Evolutionary conservation across 2,113 vertebrate species (phyloP).

Genomic region (Capreolus pygargus): DNA sequence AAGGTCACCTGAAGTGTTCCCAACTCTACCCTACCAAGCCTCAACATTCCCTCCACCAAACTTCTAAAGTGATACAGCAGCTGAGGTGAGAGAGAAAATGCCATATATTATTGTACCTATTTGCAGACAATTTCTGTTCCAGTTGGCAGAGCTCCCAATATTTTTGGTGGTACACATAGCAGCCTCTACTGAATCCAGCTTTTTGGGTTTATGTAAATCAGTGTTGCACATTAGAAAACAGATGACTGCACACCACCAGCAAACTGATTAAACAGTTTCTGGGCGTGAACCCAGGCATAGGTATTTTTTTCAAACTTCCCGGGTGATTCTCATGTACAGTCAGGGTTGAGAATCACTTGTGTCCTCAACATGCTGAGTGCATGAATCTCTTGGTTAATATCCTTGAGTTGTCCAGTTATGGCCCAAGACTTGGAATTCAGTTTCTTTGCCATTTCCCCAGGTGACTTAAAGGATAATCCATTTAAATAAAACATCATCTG

Average conservation of each 20-base stretch:
- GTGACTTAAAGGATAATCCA: constrained; percentile 44
- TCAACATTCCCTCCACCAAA: not conserved
- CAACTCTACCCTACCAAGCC: not conserved
- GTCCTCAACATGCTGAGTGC: not conserved
- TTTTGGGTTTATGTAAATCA: not conserved
- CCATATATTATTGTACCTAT: not conserved
- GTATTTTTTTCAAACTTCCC: not conserved
- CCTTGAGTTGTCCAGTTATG: constrained; percentile 4
- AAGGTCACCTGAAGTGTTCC: not conserved
- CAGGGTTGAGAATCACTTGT: not conserved
- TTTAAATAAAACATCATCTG: constrained; percentile 49
- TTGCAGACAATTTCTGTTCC: not conserved
- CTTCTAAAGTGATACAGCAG: constrained; percentile 9
- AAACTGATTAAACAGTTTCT: not conserved
- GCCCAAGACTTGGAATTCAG: constrained; percentile 31
- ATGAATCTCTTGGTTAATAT: constrained; percentile 17
- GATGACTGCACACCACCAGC: not conserved
- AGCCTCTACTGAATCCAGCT: not conserved
- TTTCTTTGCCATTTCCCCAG: constrained; percentile 44
- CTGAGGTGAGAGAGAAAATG: not conserved
- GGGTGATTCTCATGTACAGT: not conserved
- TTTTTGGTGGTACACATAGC: not conserved
- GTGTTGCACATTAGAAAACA: not conserved
- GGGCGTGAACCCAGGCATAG: not conserved
- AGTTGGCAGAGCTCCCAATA: not conserved